Evolutionary conservation across 2,888 invertebrate species (phyloP), one percentile per base, ranked within the genome.

Genomic region (Eilema caniola): DNA sequence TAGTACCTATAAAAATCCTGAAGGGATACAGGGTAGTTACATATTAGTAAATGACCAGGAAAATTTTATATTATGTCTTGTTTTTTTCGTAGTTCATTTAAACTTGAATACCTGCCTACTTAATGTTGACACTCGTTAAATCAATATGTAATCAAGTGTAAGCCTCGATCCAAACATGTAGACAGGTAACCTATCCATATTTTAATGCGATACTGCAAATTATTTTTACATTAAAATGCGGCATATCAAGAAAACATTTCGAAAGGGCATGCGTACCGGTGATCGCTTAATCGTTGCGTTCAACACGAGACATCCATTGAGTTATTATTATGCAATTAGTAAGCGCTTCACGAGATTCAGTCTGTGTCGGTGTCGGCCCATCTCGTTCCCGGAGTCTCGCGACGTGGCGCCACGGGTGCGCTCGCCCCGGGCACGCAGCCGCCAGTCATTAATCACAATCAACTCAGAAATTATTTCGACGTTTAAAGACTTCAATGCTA

Each of bases 381-480:
- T 81, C 83, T 81, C 77, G 82, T 72, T 69, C 14, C 33, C 25
- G 33, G 56, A 57, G 64, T 16, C 60, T 70, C 69, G 69, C 62
- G 60, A 66, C 71, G 70, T 66, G 92, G 91, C 92, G 92, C 92
- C 92, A 91, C 87, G 86, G 89, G 86, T 84, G 86, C 88, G 83
- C 84, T 74, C 81, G 84, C 85, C 82, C 76, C 78, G 75, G 75
- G 73, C 75, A 68, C 79, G 75, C 83, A 84, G 79, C 80, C 84
- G 86, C 86, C 88, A 84, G 85, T 91, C 95, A 95, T 95, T 95
- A 93, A 95, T 95, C 94, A 95, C 93, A 93, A 95, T 95, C 95
- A 93, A 90, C 92, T 88, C 77, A 80, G 88, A 91, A 93, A 95
- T 95, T 93, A 94, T 93, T 93, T 90, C 88, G 90, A 93, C 90